Percentiles rank a stretch among this genome's conserved stretches.
phyloP scores from a whole-genome alignment of 37 sponge, comb jelly and placozoan species.

The Chondrilla cf. caribensis region DNA sequence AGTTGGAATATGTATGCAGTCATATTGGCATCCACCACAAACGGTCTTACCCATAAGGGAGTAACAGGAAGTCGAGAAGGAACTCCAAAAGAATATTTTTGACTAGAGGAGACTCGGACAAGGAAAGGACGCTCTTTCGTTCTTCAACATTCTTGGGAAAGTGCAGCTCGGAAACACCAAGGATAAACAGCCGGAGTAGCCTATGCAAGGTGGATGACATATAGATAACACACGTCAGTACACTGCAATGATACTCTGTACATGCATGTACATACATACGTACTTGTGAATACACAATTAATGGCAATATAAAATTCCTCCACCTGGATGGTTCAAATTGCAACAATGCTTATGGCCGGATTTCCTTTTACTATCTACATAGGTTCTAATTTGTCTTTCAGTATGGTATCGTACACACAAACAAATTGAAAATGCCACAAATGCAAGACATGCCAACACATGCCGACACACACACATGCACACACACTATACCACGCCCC shows the following conservation, averaged over 20 bases:
- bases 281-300: neutral
- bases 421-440: no score
- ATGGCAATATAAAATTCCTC: neutral
- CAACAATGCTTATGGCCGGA: no score
- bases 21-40: no score
- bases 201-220: neutral
- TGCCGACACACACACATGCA: neutral
- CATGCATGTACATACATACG: neutral
- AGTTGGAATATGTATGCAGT: no score
- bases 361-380: no score
- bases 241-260: neutral
- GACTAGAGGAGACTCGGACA: neutral
- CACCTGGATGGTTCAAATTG: neutral
- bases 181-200: slow-evolving; percentile 40
- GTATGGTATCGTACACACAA: no score
- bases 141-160: slow-evolving; percentile 9
- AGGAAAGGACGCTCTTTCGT: slow-evolving; percentile 4
- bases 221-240: no score
- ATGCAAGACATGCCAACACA: neutral
- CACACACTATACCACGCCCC: no score
- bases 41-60: slow-evolving; percentile 68
- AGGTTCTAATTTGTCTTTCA: no score
- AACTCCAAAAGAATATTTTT: slow-evolving; percentile 37
- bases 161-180: slow-evolving; percentile 43
- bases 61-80: slow-evolving; percentile 45